Percentiles rank a stretch among this genome's conserved stretches.
These are phyloP conservation scores for Scaptomyza polygonia DNA, from an alignment of 2,888 invertebrate species.

Conservation along the genomic window DNA sequence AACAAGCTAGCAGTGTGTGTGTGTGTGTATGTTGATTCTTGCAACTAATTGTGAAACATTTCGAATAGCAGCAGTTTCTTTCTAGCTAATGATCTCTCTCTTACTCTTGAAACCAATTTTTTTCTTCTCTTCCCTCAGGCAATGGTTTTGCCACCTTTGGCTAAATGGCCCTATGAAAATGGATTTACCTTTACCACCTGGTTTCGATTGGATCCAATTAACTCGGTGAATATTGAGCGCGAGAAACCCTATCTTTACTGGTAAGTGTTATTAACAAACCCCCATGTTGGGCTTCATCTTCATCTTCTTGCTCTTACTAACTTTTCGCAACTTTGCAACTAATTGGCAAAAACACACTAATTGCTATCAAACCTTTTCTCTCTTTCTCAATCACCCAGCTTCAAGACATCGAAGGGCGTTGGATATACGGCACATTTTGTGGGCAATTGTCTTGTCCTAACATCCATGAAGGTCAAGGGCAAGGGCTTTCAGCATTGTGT, in stretches of 20 bases:
- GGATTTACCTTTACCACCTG: constrained; percentile 99
- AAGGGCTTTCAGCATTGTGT: constrained; percentile 99
- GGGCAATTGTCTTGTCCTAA: constrained; percentile 98
- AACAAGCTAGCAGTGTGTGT: constrained; percentile 7
- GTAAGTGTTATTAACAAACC: constrained; percentile 86
- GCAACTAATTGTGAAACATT: constrained; percentile 28
- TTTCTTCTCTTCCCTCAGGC: constrained; percentile 87
- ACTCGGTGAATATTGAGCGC: constrained; percentile 98
- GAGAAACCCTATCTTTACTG: constrained; percentile 99
- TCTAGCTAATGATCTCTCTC: not conserved
- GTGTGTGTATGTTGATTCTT: constrained; percentile 1
- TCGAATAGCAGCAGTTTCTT: not conserved
- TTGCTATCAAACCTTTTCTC: constrained; percentile 14
- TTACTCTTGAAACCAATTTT: not conserved
- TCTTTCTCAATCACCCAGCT: constrained; percentile 88
- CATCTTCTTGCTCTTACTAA: too few relatives aligned
- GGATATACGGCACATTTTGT: constrained; percentile 99
- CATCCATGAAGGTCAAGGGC: constrained; percentile 99
- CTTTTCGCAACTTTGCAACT: not conserved
- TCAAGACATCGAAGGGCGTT: constrained; percentile 99
- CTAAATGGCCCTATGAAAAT: constrained; percentile 99
- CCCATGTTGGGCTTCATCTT: not conserved
- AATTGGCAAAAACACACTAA: constrained; percentile 37
- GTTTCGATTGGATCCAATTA: constrained; percentile 99
- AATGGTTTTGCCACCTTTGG: constrained; percentile 97